Conservation (phyloP, 2,797 vertebrate genomes). For the Acipenser transmontanus region DNA sequence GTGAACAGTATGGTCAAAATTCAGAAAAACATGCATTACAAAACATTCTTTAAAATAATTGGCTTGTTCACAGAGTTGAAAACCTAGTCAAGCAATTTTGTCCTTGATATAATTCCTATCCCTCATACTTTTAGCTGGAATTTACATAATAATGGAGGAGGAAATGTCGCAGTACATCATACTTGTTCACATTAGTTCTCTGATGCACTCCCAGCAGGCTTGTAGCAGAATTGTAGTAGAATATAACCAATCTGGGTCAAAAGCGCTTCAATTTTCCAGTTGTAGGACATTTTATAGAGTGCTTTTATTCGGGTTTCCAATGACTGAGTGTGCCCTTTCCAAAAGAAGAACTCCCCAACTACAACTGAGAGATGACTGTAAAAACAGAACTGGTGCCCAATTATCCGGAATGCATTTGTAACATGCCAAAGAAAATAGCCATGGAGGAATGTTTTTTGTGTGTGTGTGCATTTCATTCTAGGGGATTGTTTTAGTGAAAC, state of each 20-base stretch:
- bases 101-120: conserved; percentile 44
- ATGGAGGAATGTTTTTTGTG: conserved; percentile 4
- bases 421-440: conserved; percentile 34
- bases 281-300: conserved; percentile 41
- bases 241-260: conserved; percentile 49
- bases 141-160: conserved; percentile 43
- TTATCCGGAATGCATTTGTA: conserved; percentile 39
- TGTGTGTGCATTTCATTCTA: too few relatives aligned
- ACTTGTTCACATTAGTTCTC: conserved; percentile 33
- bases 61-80: conserved; percentile 42
- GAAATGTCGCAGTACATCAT: conserved; percentile 32
- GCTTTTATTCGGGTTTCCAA: conserved; percentile 35
- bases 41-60: too few relatives aligned
- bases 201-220: conserved; percentile 45
- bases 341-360: conserved; percentile 39
- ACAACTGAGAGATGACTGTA: conserved; percentile 44
- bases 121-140: conserved; percentile 32
- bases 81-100: conserved; percentile 41
- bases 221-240: conserved; percentile 34
- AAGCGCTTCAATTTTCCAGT: conserved; percentile 38
- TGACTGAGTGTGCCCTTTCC: conserved; percentile 39
- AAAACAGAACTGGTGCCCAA: conserved; percentile 32
- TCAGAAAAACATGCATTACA: too few relatives aligned
- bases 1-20: too few relatives aligned
- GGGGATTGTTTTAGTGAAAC: too few relatives aligned